Evolutionary conservation across 1,140 invertebrate species (phyloP).

Genomic region (Plutomurus gul): DNA sequence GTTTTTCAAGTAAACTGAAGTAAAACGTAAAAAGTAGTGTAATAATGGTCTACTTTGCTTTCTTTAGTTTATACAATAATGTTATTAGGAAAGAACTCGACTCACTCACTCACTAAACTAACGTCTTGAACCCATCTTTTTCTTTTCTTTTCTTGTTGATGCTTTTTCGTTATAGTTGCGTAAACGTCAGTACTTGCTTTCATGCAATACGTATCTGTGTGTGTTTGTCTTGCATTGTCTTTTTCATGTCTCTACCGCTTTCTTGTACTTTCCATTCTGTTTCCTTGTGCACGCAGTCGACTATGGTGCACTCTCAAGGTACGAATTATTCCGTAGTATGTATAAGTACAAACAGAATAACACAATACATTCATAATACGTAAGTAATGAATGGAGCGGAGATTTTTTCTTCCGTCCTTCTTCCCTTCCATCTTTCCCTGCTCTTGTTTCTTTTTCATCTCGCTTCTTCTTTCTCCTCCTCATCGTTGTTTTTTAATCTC

Average conservation of each 20-base stretch:
- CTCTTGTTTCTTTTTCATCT: conserved; percentile 31
- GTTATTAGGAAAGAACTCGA: neutral
- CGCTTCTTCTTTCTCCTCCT: conserved; percentile 22
- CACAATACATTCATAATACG: neutral
- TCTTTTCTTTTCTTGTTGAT: conserved; percentile 21
- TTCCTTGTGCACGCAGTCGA: too few species aligned
- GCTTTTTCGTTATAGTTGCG: conserved; percentile 10
- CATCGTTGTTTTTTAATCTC: conserved; percentile 35
- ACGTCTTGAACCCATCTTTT: too few species aligned
- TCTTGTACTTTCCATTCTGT: too few species aligned
- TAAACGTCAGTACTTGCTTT: neutral
- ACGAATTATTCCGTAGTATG: too few species aligned
- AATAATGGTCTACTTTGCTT: conserved; percentile 21
- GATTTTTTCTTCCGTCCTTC: neutral
- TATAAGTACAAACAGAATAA: neutral
- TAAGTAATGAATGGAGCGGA: neutral
- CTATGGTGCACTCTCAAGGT: too few species aligned
- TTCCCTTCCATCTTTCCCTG: neutral
- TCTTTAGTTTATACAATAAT: conserved; percentile 28
- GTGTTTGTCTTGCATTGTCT: neutral
- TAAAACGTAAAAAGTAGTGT: conserved; percentile 24
- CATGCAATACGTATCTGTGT: neutral
- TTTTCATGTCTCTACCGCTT: too few species aligned
- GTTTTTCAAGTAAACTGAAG: conserved; percentile 4
- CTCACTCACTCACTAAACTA: neutral